Percentiles rank a stretch among this genome's conserved stretches.
Conservation (phyloP, 2,797 vertebrate species). For the Poeciliopsis infans region DNA sequence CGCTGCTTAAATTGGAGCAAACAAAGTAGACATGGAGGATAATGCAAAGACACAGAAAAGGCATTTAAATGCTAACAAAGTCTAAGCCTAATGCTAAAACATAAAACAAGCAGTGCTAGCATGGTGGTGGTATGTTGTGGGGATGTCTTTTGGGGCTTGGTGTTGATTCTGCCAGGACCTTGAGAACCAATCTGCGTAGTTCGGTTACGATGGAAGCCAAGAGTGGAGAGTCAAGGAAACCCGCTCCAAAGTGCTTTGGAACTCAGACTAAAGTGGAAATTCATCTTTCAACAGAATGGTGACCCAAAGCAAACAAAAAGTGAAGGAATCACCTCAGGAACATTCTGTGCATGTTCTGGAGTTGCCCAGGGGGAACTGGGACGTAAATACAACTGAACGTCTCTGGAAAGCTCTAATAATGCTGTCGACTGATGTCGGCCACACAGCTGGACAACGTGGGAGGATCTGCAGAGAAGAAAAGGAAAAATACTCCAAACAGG, state of each 20-base stretch:
- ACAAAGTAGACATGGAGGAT: not conserved
- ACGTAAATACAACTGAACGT: not conserved
- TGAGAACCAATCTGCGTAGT: not conserved
- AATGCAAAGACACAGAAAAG: not conserved
- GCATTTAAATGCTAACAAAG: not conserved
- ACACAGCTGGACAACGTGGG: not conserved
- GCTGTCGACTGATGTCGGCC: not conserved
- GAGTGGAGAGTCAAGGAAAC: not conserved
- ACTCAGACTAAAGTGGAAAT: not conserved
- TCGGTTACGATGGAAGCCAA: not conserved
- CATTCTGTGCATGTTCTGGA: not conserved
- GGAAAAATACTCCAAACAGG: not conserved
- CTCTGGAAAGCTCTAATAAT: not conserved
- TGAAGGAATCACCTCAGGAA: not conserved
- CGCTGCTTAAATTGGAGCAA: not conserved
- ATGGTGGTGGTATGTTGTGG: not conserved
- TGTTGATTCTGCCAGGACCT: not conserved
- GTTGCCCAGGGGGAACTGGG: not conserved
- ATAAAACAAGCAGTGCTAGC: not conserved
- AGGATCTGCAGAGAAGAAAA: not conserved
- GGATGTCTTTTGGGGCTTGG: not conserved
- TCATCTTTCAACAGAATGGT: not conserved
- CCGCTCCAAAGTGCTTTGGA: not conserved
- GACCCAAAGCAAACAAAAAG: not conserved
- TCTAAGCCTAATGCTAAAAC: not conserved